Base-by-base conservation (phyloP, 2,888 invertebrate genomes). In the Maniola hyperantus region DNA sequence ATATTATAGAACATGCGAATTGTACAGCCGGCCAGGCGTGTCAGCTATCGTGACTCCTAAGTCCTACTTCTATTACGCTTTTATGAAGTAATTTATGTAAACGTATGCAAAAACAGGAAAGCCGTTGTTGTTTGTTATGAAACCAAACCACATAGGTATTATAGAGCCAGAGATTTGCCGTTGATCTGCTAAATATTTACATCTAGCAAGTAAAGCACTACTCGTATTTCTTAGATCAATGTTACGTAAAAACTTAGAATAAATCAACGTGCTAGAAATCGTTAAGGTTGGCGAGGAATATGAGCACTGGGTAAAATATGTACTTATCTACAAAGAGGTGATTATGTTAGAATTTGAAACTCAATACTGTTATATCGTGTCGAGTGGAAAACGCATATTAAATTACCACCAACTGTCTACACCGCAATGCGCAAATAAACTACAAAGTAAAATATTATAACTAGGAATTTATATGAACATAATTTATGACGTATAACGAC, bases 1-100 rank as follows among this genome's bases (percentile, higher is more conserved):
- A n/a, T 13, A 13, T 0, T 79, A 84, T 83, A 80, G 83, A 84
- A 83, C 83, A 81, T 83, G 83, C 79, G 75, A 68, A 67, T 67
- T 74, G 75, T 20, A 53, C 73, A 74, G 74, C 78, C 81, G 81
- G 78, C 82, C 80, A 76, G 83, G 80, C 87, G 84, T 85, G 81
- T 75, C 84, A 78, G 74, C 71, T 84, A 79, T 84, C 88, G 89
- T 88, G 88, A 84, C 68, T 75, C 34, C 58, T 88, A 88, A 84
- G 67, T 75, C 34, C 58, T 71, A 74, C 78, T 78, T 74, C 76
- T 79, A 75, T 79, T 77, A 74, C 77, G 73, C 74, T 75, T 69
- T 67, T 74, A 74, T 77, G 70, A 71, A 73, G 69, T 67, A 66
- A 79, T 73, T 79, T 79, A 79, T 74, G 75, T 79, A 83, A 83